Percentiles rank a stretch among this genome's conserved stretches.
phyloP scores from a whole-genome alignment of 2,888 invertebrate species.

The Epirrhoe tristata region DNA sequence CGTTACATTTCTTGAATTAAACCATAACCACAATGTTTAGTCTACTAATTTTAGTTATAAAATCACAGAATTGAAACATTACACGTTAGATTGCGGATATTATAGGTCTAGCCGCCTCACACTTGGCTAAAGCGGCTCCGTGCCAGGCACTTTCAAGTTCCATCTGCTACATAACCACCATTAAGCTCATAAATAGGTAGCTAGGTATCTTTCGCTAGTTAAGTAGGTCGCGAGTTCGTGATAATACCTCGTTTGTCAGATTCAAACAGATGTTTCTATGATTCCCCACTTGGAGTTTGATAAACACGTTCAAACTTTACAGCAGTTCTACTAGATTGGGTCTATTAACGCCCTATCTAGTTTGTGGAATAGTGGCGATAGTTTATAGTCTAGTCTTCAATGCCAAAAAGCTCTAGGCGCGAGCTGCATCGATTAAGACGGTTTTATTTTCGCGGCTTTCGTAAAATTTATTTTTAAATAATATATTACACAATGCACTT shows the following conservation, averaged over 20 bases:
- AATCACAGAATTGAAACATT: constrained; percentile 21
- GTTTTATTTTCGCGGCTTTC: not conserved
- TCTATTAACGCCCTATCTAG: constrained; percentile 3
- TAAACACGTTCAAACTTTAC: constrained; percentile 51
- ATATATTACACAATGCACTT: not conserved
- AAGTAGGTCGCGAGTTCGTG: constrained; percentile 67
- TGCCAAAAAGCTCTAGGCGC: not conserved
- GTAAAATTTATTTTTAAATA: not conserved
- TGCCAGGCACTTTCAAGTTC: constrained; percentile 38
- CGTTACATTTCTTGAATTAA: not conserved
- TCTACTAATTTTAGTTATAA: constrained; percentile 1
- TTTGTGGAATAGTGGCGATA: constrained; percentile 5
- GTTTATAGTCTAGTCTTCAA: constrained; percentile 2
- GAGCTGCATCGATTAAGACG: not conserved
- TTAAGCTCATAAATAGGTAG: constrained; percentile 11
- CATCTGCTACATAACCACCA: constrained; percentile 23
- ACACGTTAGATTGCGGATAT: constrained; percentile 11
- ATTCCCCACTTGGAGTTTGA: constrained; percentile 41
- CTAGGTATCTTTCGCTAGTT: constrained; percentile 51
- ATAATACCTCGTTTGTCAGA: constrained; percentile 59
- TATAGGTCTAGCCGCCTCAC: constrained; percentile 17
- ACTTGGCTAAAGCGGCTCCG: constrained; percentile 24
- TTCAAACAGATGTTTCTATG: constrained; percentile 40
- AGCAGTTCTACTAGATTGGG: constrained; percentile 21
- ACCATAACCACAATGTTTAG: not conserved